These are phyloP conservation scores for Drosophila lutescens DNA, from an alignment of 2,888 invertebrate species.

Conservation along the genomic window DNA sequence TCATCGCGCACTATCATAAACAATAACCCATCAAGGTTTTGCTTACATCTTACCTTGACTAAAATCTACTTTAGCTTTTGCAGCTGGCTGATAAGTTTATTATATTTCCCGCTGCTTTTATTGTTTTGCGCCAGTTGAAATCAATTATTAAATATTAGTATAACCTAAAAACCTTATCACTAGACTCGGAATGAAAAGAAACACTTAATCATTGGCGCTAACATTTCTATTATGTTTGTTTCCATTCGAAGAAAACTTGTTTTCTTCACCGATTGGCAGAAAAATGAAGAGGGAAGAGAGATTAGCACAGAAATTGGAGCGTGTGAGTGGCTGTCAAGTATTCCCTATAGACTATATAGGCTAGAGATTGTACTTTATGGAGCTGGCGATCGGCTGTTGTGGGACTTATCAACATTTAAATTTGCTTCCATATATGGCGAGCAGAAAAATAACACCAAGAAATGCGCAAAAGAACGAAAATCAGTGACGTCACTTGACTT, in stretches of 20 bases:
- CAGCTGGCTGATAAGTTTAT: constrained; percentile 31
- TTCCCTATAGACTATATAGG: constrained; percentile 2
- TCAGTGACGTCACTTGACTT: constrained; percentile 29
- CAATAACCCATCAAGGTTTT: constrained; percentile 10
- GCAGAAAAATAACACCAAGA: constrained; percentile 3
- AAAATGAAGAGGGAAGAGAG: constrained; percentile 35
- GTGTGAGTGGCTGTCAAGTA: constrained; percentile 42
- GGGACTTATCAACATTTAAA: constrained; percentile 2
- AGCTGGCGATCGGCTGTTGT: constrained; percentile 7
- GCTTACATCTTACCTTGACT: constrained; percentile 25
- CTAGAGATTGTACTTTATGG: neutral
- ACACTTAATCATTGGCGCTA: constrained; percentile 61
- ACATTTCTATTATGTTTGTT: constrained; percentile 33
- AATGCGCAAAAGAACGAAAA: neutral
- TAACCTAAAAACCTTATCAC: constrained; percentile 69
- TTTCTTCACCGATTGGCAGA: constrained; percentile 26
- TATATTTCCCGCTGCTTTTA: constrained; percentile 2
- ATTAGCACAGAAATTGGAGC: constrained; percentile 60
- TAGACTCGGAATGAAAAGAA: constrained; percentile 1
- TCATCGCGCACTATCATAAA: neutral
- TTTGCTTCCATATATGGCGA: constrained; percentile 1
- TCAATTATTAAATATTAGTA: constrained; percentile 56
- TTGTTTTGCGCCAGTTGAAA: constrained; percentile 43
- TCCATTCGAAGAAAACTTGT: constrained; percentile 33
- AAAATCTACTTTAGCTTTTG: neutral